Evolutionary conservation across 2,888 invertebrate genomes (phyloP), one percentile per base, ranked within the genome.

Genomic region (Athrips mouffetella): DNA sequence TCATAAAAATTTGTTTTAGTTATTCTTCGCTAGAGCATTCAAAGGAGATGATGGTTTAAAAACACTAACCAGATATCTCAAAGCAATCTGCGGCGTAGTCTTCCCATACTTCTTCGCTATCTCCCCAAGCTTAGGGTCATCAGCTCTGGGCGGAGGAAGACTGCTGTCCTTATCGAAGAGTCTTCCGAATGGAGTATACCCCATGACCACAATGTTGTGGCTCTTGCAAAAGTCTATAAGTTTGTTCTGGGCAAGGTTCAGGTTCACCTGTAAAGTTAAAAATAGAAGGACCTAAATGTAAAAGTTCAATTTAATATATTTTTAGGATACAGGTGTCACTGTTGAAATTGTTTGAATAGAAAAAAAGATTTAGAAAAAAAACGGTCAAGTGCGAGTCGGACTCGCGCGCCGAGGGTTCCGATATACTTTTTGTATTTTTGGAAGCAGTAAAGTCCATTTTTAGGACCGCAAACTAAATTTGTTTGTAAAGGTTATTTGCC

Each of bases 181-280:
- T 0, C 88, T 77, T 0, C 93, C 93, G 23, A 94, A 83, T 0
- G 93, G 93, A 45, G 91, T 89, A 72, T 92, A 94, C 0, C 77
- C 93, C 76, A 82, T 91, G 49, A 94, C 72, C 0, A 83, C 76
- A 21, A 95, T 91, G n/a, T 79, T 78, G n/a, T 89, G 80, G 8
- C 80, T 63, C 46, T 89, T 87, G 73, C 94, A 91, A 62, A 89
- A 93, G 1, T 90, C 79, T 3, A 91, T 76, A 20, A 94, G 67
- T 39, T 90, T 88, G 48, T 84, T 82, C 60, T 94, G 92, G 39
- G 89, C 91, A 25, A 93, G 71, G 59, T 92, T 92, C 8, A 93
- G 85, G 64, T 94, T 79, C 0, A 80, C 73, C 80, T 81, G 60
- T 20, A 35, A 35, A 16, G 5, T 7, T 5, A 35, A 35, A 5